Evolutionary conservation across 2,113 vertebrate genomes (phyloP).

Genomic region (Scomber colias): DNA sequence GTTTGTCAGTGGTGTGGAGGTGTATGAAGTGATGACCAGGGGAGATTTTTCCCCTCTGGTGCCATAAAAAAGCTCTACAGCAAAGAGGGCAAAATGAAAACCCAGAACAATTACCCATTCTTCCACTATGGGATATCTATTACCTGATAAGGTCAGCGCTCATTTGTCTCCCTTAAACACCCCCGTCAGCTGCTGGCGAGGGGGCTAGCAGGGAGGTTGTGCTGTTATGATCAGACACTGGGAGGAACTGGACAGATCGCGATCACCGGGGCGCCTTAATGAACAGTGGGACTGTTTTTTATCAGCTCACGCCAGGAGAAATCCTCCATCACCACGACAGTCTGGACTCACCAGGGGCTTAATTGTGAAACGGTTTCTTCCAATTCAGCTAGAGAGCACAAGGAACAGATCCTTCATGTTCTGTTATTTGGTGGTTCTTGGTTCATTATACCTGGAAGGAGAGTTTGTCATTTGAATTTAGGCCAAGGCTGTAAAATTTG

Average conservation of each 20-base stretch:
- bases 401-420: conserved; percentile 27
- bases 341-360: conserved; percentile 26
- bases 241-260: conserved; percentile 29
- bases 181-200: conserved; percentile 61
- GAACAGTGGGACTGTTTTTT: conserved; percentile 55
- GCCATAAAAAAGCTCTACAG: conserved; percentile 15
- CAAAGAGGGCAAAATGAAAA: conserved; percentile 58
- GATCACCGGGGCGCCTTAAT: conserved; percentile 37
- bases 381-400: neutral
- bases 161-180: conserved; percentile 74
- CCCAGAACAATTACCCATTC: conserved; percentile 61
- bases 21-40: conserved; percentile 45
- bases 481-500: conserved; percentile 3
- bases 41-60: conserved; percentile 2
- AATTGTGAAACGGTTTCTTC: conserved; percentile 20
- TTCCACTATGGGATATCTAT: conserved; percentile 65
- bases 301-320: conserved; percentile 42
- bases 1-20: conserved; percentile 1
- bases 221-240: conserved; percentile 48
- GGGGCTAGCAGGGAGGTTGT: conserved; percentile 32
- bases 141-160: conserved; percentile 64
- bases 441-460: too few species aligned
- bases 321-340: conserved; percentile 65
- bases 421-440: neutral
- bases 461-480: conserved; percentile 25